These are phyloP conservation scores for Troides aeacus DNA, from an alignment of 2,888 invertebrate species.

Conservation along the genomic window DNA sequence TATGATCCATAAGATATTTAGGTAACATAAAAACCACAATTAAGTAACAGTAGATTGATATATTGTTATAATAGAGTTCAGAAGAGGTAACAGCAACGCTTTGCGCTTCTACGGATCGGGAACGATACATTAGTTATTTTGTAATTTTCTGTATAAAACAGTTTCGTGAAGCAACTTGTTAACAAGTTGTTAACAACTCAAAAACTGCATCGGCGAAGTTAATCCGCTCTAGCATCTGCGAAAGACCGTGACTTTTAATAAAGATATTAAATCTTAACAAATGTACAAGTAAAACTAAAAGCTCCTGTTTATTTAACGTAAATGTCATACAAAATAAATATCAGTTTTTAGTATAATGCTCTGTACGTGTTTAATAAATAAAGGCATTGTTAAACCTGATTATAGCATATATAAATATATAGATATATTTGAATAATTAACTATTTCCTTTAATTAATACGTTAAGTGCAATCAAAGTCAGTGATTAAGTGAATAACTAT, in stretches of 20 bases:
- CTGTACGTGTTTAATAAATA: not conserved
- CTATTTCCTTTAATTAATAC: not conserved
- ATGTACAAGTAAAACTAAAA: not conserved
- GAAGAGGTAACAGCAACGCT: not conserved
- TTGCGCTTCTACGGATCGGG: not conserved
- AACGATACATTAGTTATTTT: too few relatives aligned
- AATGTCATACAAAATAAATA: constrained; percentile 6
- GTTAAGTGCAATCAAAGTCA: too few relatives aligned
- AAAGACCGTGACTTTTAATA: constrained; percentile 14
- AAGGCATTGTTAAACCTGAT: not conserved
- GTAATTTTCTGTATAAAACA: too few relatives aligned
- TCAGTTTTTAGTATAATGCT: not conserved
- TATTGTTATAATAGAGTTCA: too few relatives aligned
- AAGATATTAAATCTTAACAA: constrained; percentile 2
- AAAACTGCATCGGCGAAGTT: constrained; percentile 19
- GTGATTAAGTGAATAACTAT: too few relatives aligned
- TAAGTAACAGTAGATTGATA: too few relatives aligned
- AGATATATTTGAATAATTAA: not conserved
- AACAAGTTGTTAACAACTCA: not conserved
- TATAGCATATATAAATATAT: not conserved
- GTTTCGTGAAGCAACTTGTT: too few relatives aligned
- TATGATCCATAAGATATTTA: too few relatives aligned
- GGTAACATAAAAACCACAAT: too few relatives aligned
- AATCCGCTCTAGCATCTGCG: constrained; percentile 11
- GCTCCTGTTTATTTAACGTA: not conserved